phyloP scores from a whole-genome alignment of 2,797 vertebrate genomes.

The Syncerus caffer region DNA sequence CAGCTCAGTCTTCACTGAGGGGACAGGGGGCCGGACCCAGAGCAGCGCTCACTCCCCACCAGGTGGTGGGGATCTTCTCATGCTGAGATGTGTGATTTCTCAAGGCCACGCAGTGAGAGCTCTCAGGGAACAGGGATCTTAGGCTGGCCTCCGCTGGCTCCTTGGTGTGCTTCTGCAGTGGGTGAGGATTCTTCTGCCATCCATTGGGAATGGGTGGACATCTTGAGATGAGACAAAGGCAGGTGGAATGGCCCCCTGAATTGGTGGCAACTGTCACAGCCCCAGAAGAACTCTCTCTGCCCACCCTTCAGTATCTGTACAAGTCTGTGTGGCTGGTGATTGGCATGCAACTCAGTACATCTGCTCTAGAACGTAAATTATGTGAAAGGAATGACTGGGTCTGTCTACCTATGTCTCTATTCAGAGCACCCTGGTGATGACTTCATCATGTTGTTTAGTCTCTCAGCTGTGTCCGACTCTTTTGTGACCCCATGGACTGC shows the following conservation, averaged over 20 bases:
- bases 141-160: not conserved
- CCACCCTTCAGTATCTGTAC: not conserved
- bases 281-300: not conserved
- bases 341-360: not conserved
- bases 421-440: not conserved
- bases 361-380: not conserved
- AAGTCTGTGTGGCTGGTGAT: no score
- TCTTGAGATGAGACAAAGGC: not conserved
- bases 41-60: rapidly evolving
- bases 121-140: not conserved
- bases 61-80: no score
- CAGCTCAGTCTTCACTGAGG: no score
- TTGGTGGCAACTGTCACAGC: not conserved
- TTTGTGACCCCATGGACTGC: not conserved
- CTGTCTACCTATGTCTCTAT: not conserved
- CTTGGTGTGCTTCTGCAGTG: not conserved
- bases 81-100: not conserved
- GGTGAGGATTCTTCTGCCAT: not conserved
- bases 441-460: not conserved
- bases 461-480: not conserved
- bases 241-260: not conserved
- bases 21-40: not conserved
- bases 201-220: not conserved
- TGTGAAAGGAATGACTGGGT: not conserved
- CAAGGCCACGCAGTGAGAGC: rapidly evolving